Conservation (phyloP, 2,113 vertebrate species). For the Solea solea region DNA sequence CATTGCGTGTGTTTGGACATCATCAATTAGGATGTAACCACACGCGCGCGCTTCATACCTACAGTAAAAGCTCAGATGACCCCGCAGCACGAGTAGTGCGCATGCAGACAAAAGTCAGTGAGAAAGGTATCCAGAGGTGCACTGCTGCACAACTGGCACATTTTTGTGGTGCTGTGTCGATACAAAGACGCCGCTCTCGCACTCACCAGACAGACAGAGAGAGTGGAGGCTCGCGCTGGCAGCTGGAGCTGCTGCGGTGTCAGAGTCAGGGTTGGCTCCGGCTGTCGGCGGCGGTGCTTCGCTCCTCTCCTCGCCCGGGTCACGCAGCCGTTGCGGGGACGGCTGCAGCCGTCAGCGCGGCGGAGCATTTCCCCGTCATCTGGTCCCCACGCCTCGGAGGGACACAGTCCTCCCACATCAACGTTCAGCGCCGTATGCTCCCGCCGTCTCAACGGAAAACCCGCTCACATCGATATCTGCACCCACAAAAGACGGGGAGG, state of each 20-base stretch:
- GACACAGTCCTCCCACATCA: conserved; percentile 70
- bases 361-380: conserved; percentile 83
- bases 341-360: conserved; percentile 81
- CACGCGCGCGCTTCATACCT: conserved; percentile 55
- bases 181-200: conserved; percentile 65
- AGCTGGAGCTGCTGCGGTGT: conserved; percentile 70
- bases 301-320: conserved; percentile 72
- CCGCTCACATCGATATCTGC: conserved; percentile 67
- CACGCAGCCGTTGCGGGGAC: conserved; percentile 80
- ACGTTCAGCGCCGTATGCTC: conserved; percentile 58
- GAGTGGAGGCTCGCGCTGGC: conserved; percentile 57
- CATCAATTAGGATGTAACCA: conserved; percentile 38
- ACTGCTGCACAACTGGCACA: conserved; percentile 70
- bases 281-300: conserved; percentile 46
- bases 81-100: conserved; percentile 52
- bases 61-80: conserved; percentile 67
- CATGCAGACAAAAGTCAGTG: conserved; percentile 63
- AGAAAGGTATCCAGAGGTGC: conserved; percentile 71
- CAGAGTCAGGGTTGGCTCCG: conserved; percentile 13
- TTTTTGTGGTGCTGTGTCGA: conserved; percentile 43
- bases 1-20: conserved; percentile 24
- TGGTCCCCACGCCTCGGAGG: conserved; percentile 73
- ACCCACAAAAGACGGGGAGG: conserved; percentile 55
- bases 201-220: conserved; percentile 77
- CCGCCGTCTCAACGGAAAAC: conserved; percentile 53